Conservation (phyloP, 2,113 vertebrate species). For the Lontra canadensis region DNA sequence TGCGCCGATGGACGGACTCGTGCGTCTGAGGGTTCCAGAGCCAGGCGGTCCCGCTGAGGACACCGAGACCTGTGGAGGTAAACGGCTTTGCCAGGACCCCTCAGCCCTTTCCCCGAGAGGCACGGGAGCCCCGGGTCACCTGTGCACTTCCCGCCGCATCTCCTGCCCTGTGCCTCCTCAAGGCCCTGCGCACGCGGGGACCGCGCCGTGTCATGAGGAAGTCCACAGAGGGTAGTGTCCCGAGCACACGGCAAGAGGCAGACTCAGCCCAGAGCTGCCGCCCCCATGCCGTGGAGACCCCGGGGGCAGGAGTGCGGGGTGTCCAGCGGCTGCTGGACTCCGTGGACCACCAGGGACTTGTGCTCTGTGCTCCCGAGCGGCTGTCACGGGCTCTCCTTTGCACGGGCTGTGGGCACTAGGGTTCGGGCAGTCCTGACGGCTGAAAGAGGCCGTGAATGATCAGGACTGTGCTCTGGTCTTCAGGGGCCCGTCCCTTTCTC, state of each 20-base stretch:
- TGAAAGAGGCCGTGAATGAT: background rate
- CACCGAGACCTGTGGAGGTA: background rate
- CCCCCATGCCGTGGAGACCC: background rate
- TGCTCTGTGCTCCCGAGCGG: background rate
- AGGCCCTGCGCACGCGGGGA: background rate
- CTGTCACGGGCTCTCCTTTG: background rate
- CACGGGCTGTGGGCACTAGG: background rate
- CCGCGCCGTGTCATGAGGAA: background rate
- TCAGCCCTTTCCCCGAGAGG: accelerated
- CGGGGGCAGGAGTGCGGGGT: accelerated
- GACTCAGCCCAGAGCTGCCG: too few relatives aligned
- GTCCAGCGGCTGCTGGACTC: background rate
- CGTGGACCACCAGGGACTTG: background rate
- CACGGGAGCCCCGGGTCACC: background rate
- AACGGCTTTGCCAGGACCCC: background rate
- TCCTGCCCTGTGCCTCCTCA: background rate
- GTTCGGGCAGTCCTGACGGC: background rate
- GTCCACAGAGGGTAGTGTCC: accelerated
- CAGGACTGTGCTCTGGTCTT: background rate
- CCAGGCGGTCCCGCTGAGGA: background rate
- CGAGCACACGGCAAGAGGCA: accelerated
- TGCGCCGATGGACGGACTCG: accelerated
- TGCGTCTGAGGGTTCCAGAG: background rate
- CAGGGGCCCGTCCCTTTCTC: background rate
- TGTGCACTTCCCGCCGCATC: accelerated